Evolutionary conservation across 2,797 vertebrate species (phyloP).

Genomic region (Sebastes hopkinsi): DNA sequence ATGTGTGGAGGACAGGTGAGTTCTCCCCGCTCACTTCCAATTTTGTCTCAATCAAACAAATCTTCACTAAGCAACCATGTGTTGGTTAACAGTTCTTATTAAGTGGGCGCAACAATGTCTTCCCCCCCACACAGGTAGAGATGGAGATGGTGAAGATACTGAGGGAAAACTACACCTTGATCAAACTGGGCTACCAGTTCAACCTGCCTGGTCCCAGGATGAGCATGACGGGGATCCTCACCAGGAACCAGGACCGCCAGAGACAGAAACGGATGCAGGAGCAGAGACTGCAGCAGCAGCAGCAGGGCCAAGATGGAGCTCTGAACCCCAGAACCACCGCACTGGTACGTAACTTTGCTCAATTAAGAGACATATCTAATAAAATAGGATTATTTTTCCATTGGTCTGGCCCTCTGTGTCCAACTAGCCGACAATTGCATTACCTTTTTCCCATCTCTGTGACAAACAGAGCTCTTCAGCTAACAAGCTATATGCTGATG

Average conservation of each 20-base stretch:
- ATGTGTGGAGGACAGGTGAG: constrained; percentile 80
- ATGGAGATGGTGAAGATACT: constrained; percentile 97
- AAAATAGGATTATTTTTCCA: background rate
- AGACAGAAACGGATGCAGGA: constrained; percentile 93
- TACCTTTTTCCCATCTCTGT: background rate
- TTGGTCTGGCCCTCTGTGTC: background rate
- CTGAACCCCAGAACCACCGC: constrained; percentile 84
- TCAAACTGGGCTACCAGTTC: constrained; percentile 97
- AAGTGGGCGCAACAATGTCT: no score
- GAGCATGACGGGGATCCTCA: constrained; percentile 96
- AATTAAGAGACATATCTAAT: background rate
- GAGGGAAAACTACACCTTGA: constrained; percentile 91
- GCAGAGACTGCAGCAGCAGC: constrained; percentile 88
- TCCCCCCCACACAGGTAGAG: constrained; percentile 83
- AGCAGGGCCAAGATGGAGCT: constrained; percentile 76
- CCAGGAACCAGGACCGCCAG: constrained; percentile 96
- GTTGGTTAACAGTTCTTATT: no score
- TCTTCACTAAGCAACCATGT: background rate
- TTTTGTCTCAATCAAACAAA: background rate
- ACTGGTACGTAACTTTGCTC: constrained; percentile 62
- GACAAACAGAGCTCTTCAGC: background rate
- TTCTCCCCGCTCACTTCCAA: background rate
- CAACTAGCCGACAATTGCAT: background rate
- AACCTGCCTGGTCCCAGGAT: constrained; percentile 95
- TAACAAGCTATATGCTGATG: background rate